Evolutionary conservation across 2,797 vertebrate species (phyloP).

Genomic region (Sebastes vulpes): DNA sequence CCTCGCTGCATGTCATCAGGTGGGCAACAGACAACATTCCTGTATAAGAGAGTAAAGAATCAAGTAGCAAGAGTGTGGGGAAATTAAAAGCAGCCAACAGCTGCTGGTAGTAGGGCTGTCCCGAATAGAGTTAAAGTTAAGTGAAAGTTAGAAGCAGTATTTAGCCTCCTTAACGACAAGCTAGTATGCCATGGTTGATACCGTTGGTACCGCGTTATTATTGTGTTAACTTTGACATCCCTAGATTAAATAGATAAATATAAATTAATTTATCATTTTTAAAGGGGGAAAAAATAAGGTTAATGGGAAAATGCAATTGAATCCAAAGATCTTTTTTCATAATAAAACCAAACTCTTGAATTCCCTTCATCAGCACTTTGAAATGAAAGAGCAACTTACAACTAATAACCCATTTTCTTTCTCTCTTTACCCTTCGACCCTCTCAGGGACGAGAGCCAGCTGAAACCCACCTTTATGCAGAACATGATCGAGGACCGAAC

Average conservation of each 20-base stretch:
- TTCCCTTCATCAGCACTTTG: not conserved
- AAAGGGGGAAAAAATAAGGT: not conserved
- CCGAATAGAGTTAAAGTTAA: too few species aligned
- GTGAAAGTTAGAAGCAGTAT: too few species aligned
- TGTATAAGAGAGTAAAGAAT: not conserved
- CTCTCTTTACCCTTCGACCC: not conserved
- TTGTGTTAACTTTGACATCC: too few species aligned
- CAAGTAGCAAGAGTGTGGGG: not conserved
- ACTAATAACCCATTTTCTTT: not conserved
- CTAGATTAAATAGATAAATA: too few species aligned
- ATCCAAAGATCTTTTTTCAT: not conserved
- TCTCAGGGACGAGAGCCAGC: conserved; percentile 92
- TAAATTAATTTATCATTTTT: not conserved
- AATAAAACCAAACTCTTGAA: too few species aligned
- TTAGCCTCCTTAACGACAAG: too few species aligned
- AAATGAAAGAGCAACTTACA: not conserved
- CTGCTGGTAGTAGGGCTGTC: not conserved
- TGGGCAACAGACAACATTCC: conserved; percentile 68
- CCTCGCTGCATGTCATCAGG: conserved; percentile 93
- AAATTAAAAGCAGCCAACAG: not conserved
- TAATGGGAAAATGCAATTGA: not conserved
- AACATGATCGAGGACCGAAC: conserved; percentile 98
- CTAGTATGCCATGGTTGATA: too few species aligned
- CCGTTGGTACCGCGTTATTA: too few species aligned
- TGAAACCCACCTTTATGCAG: conserved; percentile 93